Base-by-base conservation (phyloP, 1,140 invertebrate genomes). In the Hylaeus volcanicus region DNA sequence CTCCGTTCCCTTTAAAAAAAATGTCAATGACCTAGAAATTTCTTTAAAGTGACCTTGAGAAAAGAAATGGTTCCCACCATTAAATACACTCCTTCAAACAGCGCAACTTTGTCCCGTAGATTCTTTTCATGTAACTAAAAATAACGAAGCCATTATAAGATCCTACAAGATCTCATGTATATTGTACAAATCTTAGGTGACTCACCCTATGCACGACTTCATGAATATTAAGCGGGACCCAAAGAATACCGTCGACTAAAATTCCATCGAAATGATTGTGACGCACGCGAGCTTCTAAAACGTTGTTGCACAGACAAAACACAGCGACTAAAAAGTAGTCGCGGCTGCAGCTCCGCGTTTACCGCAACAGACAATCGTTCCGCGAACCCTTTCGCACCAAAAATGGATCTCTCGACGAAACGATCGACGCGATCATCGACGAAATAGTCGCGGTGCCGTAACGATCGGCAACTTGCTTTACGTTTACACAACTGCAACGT, bases 381-480 rank as follows among this genome's bases (percentile, higher is more conserved):
- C 41, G 55, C 15, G 45, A 55, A 72, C 41, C 66, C 51, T 82
- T 82, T 70, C 84, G 56, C 79, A 56, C 80, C 75, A 86, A 86
- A 86, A 70, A 85, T 82, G 80, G 83, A 70, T 65, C 53, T 68
- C 51, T 3, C 43, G 41, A 11, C 6, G 15, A 2, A 12, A 56
- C 14, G 41, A 2, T 37, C n/a, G 45, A 14, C 12, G 26, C 15
- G 53, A 73, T 63, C 76, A 63, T 63, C 39, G 39, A 58, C 55
- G 5, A 11, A 79, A 72, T 43, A n/a, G 26, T 64, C 51, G 0
- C 37, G 12, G 14, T 1, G 3, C 12, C 9, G 41, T 26, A 26
- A 66, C 2, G 9, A 26, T 9, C 43, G n/a, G 3, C 3, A 66
- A n/a, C 2, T 11, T 4, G 64, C 2, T 45, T 26, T 1, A 12